These are phyloP conservation scores for Acleris literana DNA, from an alignment of 2,888 invertebrate genomes.

Conservation along the genomic window DNA sequence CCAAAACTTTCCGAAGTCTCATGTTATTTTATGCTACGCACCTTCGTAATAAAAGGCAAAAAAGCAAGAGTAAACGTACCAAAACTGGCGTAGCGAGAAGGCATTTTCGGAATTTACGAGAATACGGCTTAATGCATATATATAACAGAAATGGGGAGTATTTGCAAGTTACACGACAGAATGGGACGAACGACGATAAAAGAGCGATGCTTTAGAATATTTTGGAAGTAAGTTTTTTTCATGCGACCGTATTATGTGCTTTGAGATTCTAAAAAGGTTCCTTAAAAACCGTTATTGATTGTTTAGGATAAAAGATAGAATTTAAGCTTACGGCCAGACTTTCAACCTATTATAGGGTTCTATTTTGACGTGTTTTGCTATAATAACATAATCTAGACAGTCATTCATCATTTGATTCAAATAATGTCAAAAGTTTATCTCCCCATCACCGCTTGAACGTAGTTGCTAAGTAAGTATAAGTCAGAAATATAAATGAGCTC, in stretches of 20 bases:
- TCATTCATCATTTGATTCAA: background rate
- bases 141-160: constrained; percentile 53
- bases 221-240: constrained; percentile 41
- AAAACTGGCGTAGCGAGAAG: constrained; percentile 54
- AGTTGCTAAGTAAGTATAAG: constrained; percentile 2
- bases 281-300: constrained; percentile 19
- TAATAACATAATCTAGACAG: background rate
- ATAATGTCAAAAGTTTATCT: background rate
- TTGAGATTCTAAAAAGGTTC: constrained; percentile 35
- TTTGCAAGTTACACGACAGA: constrained; percentile 54
- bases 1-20: constrained; percentile 28
- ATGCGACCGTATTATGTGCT: constrained; percentile 30
- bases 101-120: constrained; percentile 63
- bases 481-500: constrained; percentile 24
- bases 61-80: constrained; percentile 38
- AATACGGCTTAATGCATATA: constrained; percentile 60
- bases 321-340: background rate
- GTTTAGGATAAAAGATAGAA: background rate
- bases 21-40: constrained; percentile 46
- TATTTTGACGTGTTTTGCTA: background rate
- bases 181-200: constrained; percentile 54
- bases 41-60: constrained; percentile 35
- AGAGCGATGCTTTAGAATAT: constrained; percentile 52
- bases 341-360: background rate
- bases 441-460: background rate